Evolutionary conservation across 2,888 invertebrate genomes (phyloP).

Genomic region (Oligia strigilis): DNA sequence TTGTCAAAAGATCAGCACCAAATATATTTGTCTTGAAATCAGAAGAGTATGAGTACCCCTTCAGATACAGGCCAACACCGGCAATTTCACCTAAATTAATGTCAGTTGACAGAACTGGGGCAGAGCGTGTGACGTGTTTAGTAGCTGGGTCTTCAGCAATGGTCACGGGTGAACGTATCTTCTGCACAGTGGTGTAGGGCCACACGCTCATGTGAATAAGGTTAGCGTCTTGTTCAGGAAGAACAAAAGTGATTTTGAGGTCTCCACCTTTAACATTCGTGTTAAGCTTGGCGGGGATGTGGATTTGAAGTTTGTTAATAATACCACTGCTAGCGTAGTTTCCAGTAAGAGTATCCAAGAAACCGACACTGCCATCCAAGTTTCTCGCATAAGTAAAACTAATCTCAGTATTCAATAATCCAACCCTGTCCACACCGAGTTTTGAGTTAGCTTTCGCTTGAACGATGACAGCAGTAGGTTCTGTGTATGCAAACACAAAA

Average conservation of each 20-base stretch:
- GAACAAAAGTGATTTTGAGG: constrained; percentile 85
- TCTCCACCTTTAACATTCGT: constrained; percentile 84
- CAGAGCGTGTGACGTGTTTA: constrained; percentile 80
- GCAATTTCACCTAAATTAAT: constrained; percentile 85
- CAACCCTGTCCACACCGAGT: constrained; percentile 66
- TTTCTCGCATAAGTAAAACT: constrained; percentile 89
- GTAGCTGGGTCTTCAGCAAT: constrained; percentile 85
- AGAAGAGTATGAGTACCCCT: constrained; percentile 87
- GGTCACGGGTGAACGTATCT: constrained; percentile 89
- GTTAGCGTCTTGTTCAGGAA: constrained; percentile 86
- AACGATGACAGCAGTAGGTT: constrained; percentile 90
- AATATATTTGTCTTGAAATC: constrained; percentile 80
- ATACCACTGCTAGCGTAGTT: constrained; percentile 91
- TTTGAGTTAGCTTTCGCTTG: constrained; percentile 60
- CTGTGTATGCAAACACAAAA: constrained; percentile 91
- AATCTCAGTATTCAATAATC: constrained; percentile 83
- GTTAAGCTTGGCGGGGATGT: constrained; percentile 89
- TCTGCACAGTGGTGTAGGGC: constrained; percentile 91
- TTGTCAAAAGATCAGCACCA: constrained; percentile 69
- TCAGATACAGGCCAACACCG: constrained; percentile 88
- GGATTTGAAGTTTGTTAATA: constrained; percentile 90
- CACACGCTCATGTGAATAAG: constrained; percentile 91
- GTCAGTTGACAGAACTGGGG: constrained; percentile 74
- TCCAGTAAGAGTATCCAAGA: constrained; percentile 91
- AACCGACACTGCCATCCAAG: constrained; percentile 91